These are phyloP conservation scores for Melozone crissalis DNA, from an alignment of 2,113 vertebrate species.

Conservation along the genomic window DNA sequence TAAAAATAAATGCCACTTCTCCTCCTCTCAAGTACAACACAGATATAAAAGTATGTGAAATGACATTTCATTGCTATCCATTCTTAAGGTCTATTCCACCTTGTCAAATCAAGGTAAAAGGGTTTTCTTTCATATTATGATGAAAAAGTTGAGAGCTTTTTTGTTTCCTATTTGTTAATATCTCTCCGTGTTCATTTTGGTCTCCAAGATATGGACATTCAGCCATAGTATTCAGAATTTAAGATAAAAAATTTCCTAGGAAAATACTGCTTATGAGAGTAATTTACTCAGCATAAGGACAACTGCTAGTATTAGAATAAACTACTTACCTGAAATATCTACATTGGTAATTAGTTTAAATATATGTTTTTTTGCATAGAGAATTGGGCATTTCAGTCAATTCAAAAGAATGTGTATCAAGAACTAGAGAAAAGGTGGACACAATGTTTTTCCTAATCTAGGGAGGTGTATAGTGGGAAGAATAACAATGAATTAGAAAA, in stretches of 20 bases:
- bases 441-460: neutral
- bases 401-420: neutral
- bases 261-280: neutral
- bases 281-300: neutral
- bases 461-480: neutral
- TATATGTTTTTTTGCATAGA: neutral
- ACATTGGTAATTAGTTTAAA: neutral
- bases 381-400: neutral
- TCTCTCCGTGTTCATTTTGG: neutral
- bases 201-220: neutral
- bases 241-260: neutral
- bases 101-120: neutral
- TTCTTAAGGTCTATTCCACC: neutral
- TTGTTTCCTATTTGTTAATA: neutral
- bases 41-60: neutral
- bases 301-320: neutral
- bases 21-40: neutral
- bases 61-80: neutral
- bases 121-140: neutral
- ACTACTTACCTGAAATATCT: neutral
- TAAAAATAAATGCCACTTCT: neutral
- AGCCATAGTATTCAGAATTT: rapidly evolving
- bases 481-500: neutral
- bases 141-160: rapidly evolving
- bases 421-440: neutral